These are phyloP conservation scores for Suncus etruscus DNA, from an alignment of 2,113 vertebrate genomes.

Conservation along the genomic window DNA sequence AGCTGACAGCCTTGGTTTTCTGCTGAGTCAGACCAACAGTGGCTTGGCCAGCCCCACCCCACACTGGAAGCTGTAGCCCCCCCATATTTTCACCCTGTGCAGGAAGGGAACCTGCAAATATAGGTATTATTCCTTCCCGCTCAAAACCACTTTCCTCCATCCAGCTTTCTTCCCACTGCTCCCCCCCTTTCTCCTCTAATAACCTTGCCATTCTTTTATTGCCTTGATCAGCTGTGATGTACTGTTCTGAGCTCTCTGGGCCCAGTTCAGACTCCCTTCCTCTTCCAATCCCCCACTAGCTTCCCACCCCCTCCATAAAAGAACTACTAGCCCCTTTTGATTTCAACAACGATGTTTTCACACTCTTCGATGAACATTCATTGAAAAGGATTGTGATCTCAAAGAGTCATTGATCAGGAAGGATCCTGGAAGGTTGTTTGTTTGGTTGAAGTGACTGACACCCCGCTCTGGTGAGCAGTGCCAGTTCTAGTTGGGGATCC, in stretches of 20 bases:
- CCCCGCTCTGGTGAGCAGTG: not conserved
- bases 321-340: conserved; percentile 71
- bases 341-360: conserved; percentile 65
- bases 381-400: not conserved
- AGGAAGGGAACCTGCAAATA: not conserved
- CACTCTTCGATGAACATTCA: conserved; percentile 49
- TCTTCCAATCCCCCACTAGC: too few relatives aligned
- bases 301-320: not conserved
- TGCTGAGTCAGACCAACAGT: conserved; percentile 37
- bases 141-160: not conserved
- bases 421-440: not conserved
- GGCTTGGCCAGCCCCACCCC: not conserved
- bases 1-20: not conserved
- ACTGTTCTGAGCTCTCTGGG: conserved; percentile 55
- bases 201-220: conserved; percentile 25
- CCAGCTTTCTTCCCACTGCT: not conserved
- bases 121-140: not conserved
- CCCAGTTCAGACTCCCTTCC: conserved; percentile 43
- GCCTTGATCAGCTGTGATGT: conserved; percentile 68
- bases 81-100: not conserved
- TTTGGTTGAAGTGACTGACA: not conserved
- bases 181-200: not conserved
- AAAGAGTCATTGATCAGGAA: conserved; percentile 2
- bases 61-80: not conserved
- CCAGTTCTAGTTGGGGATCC: conserved; percentile 1